These are phyloP conservation scores for Bergia puertoricense DNA, from an alignment of 92 coral and sea anemone species.

Conservation along the genomic window DNA sequence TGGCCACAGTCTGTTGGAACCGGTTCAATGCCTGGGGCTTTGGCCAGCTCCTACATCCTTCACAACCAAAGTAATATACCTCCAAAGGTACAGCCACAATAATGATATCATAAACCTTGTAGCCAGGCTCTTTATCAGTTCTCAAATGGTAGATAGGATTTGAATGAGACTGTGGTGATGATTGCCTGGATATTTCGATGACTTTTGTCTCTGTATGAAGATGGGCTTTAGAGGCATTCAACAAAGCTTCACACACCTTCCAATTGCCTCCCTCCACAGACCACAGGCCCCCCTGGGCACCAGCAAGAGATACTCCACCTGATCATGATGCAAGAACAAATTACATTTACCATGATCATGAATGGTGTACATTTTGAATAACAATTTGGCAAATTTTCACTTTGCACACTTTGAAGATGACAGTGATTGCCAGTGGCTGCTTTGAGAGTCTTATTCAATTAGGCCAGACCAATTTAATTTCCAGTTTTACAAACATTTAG, in stretches of 20 bases:
- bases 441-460: no score
- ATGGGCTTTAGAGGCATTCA: slow-evolving; percentile 66
- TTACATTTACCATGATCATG: neutral
- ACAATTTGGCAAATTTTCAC: no score
- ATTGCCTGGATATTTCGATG: slow-evolving; percentile 58
- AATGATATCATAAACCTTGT: slow-evolving; percentile 74
- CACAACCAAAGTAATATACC: slow-evolving; percentile 70
- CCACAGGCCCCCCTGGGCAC: slow-evolving; percentile 89
- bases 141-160: slow-evolving; percentile 65
- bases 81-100: slow-evolving; percentile 90
- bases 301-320: slow-evolving; percentile 96
- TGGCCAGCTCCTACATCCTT: slow-evolving; percentile 87
- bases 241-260: slow-evolving; percentile 87
- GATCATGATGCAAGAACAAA: slow-evolving; percentile 54
- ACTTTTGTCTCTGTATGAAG: slow-evolving; percentile 72
- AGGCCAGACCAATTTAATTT: no score
- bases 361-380: no score
- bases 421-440: no score
- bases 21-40: slow-evolving; percentile 51
- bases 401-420: no score
- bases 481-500: no score
- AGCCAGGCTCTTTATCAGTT: slow-evolving; percentile 44
- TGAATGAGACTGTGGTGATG: neutral
- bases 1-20: slow-evolving; percentile 93
- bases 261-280: slow-evolving; percentile 94